Evolutionary conservation across 1,140 invertebrate genomes (phyloP).

Genomic region (Pogonognathellus flavescens): DNA sequence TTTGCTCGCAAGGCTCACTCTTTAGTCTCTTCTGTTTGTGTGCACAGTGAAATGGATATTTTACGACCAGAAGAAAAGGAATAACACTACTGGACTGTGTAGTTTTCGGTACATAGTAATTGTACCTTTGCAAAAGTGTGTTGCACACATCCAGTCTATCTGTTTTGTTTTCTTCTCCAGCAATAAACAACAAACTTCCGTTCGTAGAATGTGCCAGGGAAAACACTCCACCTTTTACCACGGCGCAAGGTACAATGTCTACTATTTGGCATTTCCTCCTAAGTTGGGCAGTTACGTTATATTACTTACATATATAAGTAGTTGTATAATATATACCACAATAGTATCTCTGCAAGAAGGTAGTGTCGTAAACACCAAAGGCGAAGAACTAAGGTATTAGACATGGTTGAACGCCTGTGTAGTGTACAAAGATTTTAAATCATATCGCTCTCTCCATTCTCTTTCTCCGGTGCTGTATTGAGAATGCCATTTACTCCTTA

Average conservation of each 20-base stretch:
- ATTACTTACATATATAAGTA: neutral
- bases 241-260: no score
- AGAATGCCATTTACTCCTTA: neutral
- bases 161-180: neutral
- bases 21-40: no score
- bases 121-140: no score
- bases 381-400: neutral
- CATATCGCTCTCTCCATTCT: neutral
- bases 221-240: no score
- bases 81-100: neutral
- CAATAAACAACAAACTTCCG: neutral
- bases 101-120: no score
- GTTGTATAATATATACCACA: no score
- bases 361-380: neutral
- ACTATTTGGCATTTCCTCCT: no score
- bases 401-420: neutral
- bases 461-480: neutral
- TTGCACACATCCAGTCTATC: no score
- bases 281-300: no score
- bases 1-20: no score
- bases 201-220: no score
- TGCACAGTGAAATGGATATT: conserved; percentile 4
- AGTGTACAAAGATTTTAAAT: neutral
- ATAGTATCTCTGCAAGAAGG: no score
- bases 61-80: conserved; percentile 1